Conservation (phyloP, 2,888 invertebrate species). For the Melipona beecheii region DNA sequence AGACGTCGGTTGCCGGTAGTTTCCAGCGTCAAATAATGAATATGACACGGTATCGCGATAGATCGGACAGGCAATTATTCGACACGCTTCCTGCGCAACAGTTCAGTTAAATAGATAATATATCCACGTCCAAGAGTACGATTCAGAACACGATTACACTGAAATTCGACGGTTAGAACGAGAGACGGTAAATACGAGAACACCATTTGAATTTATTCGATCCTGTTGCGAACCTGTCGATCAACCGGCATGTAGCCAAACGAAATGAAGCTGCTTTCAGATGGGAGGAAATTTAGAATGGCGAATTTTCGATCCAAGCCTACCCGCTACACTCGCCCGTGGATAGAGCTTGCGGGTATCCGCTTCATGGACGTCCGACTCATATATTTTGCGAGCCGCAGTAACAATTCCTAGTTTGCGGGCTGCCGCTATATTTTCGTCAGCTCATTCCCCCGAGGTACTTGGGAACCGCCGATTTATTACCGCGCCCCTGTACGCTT, state of each 20-base stretch:
- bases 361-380: conserved; percentile 70
- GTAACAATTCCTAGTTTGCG: conserved; percentile 82
- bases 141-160: background rate
- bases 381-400: conserved; percentile 79
- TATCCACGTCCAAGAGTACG: background rate
- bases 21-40: background rate
- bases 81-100: background rate
- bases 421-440: conserved; percentile 82
- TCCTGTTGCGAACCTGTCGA: conserved; percentile 14
- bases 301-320: conserved; percentile 57
- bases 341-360: conserved; percentile 68
- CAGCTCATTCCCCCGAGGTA: conserved; percentile 79
- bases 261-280: conserved; percentile 3
- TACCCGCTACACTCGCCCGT: conserved; percentile 50
- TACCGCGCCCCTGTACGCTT: conserved; percentile 64
- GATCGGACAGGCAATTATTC: background rate
- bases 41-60: background rate
- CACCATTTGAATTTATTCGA: conserved; percentile 20
- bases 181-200: background rate
- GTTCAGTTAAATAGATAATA: background rate
- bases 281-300: conserved; percentile 48
- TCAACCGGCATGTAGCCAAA: conserved; percentile 11
- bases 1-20: no score
- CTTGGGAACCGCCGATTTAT: conserved; percentile 80
- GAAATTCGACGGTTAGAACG: background rate